Percentiles rank a stretch among this genome's conserved stretches.
phyloP scores from a whole-genome alignment of 1,140 invertebrate species.

The Drosophila elegans region DNA sequence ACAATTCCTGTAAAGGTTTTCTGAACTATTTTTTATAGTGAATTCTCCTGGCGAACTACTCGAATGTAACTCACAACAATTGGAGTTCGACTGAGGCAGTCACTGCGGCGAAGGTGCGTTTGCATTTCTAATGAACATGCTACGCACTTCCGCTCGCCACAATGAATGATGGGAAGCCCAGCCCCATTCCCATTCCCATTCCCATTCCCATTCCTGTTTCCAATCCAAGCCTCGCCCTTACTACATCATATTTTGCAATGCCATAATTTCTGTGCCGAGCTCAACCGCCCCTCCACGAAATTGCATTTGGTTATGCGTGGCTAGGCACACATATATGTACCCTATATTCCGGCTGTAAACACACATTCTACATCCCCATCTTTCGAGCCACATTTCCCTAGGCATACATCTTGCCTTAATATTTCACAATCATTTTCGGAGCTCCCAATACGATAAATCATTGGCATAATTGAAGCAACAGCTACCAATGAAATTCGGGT shows the following conservation, averaged over 20 bases:
- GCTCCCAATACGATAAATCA: conserved; percentile 64
- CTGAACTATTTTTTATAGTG: conserved; percentile 3
- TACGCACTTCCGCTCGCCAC: conserved; percentile 79
- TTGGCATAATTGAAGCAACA: conserved; percentile 64
- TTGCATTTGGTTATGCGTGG: conserved; percentile 71
- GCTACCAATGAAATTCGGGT: conserved; percentile 28
- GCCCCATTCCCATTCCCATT: conserved; percentile 20
- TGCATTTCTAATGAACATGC: conserved; percentile 83
- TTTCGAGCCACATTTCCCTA: conserved; percentile 15
- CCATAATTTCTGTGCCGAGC: conserved; percentile 62
- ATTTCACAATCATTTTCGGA: conserved; percentile 47
- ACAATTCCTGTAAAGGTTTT: background rate
- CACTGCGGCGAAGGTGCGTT: conserved; percentile 67
- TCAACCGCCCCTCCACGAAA: conserved; percentile 7
- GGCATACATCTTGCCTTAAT: conserved; percentile 64
- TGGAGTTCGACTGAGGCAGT: conserved; percentile 2
- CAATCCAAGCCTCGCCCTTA: conserved; percentile 53
- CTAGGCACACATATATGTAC: conserved; percentile 38
- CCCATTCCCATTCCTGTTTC: conserved; percentile 10
- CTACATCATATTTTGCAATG: conserved; percentile 78
- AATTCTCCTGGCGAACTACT: conserved; percentile 41
- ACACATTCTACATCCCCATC: conserved; percentile 14
- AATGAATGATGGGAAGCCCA: conserved; percentile 71
- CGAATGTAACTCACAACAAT: conserved; percentile 54
- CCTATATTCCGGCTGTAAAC: background rate